A percentile compares a stretch with the other conserved stretches of the same genome.
Evolutionary conservation across 2,113 vertebrate genomes (phyloP).

Genomic region (Brachirus orientalis): DNA sequence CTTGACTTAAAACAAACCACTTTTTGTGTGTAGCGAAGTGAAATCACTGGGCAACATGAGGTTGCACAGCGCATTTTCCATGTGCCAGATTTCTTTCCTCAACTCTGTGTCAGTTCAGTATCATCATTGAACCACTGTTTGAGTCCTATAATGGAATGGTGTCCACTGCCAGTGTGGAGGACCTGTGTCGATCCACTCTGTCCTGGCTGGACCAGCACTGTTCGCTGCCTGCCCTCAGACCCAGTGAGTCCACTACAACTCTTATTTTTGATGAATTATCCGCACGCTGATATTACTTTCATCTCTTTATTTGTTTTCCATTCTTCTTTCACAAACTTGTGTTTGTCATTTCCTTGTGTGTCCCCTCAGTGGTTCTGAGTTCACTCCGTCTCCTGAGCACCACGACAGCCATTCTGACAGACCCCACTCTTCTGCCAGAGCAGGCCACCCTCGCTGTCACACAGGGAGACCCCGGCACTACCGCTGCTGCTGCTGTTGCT

Average conservation of each 20-base stretch:
- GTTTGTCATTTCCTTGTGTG: neutral
- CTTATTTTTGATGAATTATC: neutral
- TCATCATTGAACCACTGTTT: slow-evolving; percentile 94
- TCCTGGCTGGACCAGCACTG: slow-evolving; percentile 97
- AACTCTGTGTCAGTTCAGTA: slow-evolving; percentile 89
- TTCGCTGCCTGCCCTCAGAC: slow-evolving; percentile 90
- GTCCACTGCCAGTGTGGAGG: slow-evolving; percentile 91
- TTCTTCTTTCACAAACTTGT: neutral
- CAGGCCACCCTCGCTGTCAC: slow-evolving; percentile 89
- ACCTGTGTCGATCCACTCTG: slow-evolving; percentile 89
- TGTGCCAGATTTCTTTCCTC: slow-evolving; percentile 70
- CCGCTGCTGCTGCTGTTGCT: neutral
- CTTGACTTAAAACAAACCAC: no score
- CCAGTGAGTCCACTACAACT: slow-evolving; percentile 83
- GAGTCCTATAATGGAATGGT: slow-evolving; percentile 98
- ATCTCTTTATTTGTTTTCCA: neutral
- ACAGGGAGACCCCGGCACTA: slow-evolving; percentile 49
- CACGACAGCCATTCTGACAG: slow-evolving; percentile 91
- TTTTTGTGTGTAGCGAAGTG: no score
- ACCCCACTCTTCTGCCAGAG: slow-evolving; percentile 88
- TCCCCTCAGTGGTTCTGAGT: slow-evolving; percentile 87
- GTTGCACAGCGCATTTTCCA: no score
- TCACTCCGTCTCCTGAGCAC: slow-evolving; percentile 94
- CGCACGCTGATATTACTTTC: neutral
- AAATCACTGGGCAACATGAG: no score